Conservation (phyloP, 2,888 invertebrate genomes). For the Notodonta ziczac region DNA sequence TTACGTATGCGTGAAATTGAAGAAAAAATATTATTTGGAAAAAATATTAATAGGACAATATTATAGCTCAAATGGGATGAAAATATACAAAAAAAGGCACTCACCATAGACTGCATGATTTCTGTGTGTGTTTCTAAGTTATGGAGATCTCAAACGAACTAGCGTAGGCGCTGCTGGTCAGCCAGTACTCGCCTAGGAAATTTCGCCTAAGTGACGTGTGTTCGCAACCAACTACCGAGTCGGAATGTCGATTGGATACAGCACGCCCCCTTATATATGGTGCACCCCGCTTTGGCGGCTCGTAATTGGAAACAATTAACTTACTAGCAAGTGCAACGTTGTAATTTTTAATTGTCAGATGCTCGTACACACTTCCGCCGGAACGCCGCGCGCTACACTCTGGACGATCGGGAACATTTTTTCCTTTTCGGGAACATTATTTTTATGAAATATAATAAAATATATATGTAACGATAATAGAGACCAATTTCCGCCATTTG, state of each 20-base stretch:
- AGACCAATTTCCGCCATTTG: slow-evolving; percentile 15
- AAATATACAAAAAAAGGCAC: slow-evolving; percentile 42
- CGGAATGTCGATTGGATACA: slow-evolving; percentile 72
- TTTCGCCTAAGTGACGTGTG: slow-evolving; percentile 81
- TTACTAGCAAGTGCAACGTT: slow-evolving; percentile 74
- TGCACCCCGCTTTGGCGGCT: slow-evolving; percentile 69
- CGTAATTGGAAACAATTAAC: slow-evolving; percentile 83
- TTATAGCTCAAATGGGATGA: background rate
- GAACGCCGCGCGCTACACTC: slow-evolving; percentile 28
- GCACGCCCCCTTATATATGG: slow-evolving; percentile 76
- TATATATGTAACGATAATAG: background rate
- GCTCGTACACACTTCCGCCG: slow-evolving; percentile 59
- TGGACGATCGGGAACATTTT: background rate
- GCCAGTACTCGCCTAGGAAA: slow-evolving; percentile 82
- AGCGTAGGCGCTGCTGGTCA: slow-evolving; percentile 78
- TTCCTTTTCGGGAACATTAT: no score
- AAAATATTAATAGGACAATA: background rate
- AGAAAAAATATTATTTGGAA: no score
- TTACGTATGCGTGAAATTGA: no score
- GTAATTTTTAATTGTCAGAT: slow-evolving; percentile 77
- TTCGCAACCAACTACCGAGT: slow-evolving; percentile 69
- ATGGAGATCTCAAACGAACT: slow-evolving; percentile 84
- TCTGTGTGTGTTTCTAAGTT: slow-evolving; percentile 66
- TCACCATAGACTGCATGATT: slow-evolving; percentile 84
- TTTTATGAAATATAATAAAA: no score